Conservation (phyloP, 2,797 vertebrate species). For the Buphagus erythrorhynchus region DNA sequence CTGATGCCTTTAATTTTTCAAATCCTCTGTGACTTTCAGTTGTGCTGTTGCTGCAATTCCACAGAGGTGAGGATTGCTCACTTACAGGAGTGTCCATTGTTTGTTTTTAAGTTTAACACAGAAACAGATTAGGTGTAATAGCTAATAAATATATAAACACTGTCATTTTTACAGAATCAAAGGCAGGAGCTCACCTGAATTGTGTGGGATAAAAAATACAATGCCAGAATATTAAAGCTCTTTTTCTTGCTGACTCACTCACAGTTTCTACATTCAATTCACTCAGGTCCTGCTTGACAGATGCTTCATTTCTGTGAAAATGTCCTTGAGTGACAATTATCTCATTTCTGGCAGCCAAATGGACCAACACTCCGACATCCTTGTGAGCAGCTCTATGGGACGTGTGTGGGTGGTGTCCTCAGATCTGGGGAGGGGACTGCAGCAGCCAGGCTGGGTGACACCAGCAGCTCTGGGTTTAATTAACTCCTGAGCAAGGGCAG, state of each 20-base stretch:
- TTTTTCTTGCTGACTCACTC: background rate
- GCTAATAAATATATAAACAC: background rate
- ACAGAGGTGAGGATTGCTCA: background rate
- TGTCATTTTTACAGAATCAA: background rate
- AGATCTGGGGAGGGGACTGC: background rate
- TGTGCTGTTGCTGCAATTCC: background rate
- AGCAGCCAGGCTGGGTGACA: background rate
- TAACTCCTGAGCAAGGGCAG: background rate
- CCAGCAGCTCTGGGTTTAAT: background rate
- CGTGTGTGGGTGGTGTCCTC: background rate
- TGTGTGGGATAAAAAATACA: background rate
- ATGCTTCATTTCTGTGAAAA: constrained; percentile 15
- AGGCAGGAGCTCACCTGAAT: background rate
- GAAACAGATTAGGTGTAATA: background rate
- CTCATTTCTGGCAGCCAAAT: constrained; percentile 56
- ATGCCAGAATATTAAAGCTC: background rate
- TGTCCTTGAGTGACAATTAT: constrained; percentile 35
- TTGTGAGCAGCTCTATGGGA: background rate
- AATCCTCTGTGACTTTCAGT: background rate
- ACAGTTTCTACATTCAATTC: constrained; percentile 4
- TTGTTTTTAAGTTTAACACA: background rate
- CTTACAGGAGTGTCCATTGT: background rate
- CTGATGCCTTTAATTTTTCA: background rate
- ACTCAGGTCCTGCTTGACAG: constrained; percentile 41
- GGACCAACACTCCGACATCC: background rate